Evolutionary conservation across 30 jellyfish, hydroid and myxozoan species (phyloP).

Genomic region (Nemopilema nomurai): DNA sequence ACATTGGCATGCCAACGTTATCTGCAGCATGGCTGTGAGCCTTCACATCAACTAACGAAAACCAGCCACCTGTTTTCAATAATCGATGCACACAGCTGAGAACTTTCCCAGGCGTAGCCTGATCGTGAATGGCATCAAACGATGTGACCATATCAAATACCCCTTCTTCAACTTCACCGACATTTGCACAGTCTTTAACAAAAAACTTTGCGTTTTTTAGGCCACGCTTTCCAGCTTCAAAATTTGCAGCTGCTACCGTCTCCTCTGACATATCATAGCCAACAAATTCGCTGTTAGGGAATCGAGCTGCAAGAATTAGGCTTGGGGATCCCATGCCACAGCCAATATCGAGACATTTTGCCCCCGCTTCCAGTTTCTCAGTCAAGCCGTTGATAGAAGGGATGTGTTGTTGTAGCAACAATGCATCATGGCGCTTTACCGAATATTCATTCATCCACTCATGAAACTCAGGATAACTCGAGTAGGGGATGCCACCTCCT

Average conservation of each 20-base stretch:
- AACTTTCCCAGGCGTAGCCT: constrained; percentile 31
- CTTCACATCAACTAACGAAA: constrained; percentile 42
- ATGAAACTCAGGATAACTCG: constrained; percentile 57
- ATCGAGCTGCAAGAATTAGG: constrained; percentile 16
- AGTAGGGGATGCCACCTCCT: constrained; percentile 57
- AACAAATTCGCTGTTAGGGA: constrained; percentile 37
- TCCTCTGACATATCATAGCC: constrained; percentile 49
- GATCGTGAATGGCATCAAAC: constrained; percentile 55
- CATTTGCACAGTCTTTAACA: constrained; percentile 9
- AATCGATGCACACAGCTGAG: constrained; percentile 10
- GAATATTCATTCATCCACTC: constrained; percentile 64
- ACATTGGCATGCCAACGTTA: constrained; percentile 32
- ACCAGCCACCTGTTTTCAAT: constrained; percentile 43
- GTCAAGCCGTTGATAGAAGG: constrained; percentile 48
- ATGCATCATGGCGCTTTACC: constrained; percentile 52
- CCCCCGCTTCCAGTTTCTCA: constrained; percentile 33
- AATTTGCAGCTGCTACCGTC: constrained; percentile 11
- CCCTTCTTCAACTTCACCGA: neutral
- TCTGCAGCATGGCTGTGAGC: constrained; percentile 58
- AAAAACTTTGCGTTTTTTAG: constrained; percentile 31
- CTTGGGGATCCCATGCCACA: constrained; percentile 60
- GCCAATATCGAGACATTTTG: constrained; percentile 34
- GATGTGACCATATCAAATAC: constrained; percentile 38
- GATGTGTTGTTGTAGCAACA: constrained; percentile 31
- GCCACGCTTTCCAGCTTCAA: constrained; percentile 19